Conservation (phyloP, 2,797 vertebrate species). For the Chiloscyllium punctatum region DNA sequence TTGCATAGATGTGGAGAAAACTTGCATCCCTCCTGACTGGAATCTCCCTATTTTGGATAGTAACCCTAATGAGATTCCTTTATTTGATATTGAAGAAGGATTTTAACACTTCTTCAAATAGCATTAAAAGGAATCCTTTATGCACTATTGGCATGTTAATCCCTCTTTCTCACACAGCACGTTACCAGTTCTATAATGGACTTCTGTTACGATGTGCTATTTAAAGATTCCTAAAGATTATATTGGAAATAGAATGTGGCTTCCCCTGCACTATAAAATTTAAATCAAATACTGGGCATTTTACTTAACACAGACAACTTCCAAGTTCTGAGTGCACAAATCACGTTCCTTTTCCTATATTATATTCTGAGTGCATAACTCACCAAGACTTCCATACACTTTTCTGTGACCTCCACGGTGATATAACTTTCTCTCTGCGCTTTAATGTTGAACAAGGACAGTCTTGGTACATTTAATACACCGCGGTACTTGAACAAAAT, state of each 20-base stretch:
- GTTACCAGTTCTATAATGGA: neutral
- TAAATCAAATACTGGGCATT: neutral
- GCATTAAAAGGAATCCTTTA: neutral
- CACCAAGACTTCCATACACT: neutral
- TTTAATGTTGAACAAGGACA: neutral
- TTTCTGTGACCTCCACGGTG: neutral
- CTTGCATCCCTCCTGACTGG: too few species aligned
- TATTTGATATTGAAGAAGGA: neutral
- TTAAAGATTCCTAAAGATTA: neutral
- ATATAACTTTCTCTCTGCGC: neutral
- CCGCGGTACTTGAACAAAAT: neutral
- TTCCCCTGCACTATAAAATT: slow-evolving; percentile 5
- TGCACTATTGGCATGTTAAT: slow-evolving; percentile 19
- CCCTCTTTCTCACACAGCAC: neutral
- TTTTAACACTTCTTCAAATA: neutral
- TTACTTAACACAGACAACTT: neutral
- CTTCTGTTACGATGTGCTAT: neutral
- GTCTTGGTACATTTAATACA: neutral
- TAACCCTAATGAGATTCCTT: neutral
- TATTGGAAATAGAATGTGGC: neutral
- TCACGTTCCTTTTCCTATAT: neutral
- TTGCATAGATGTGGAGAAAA: neutral
- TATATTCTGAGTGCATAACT: neutral
- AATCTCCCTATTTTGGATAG: neutral
- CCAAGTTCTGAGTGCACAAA: neutral